A percentile compares a stretch with the other conserved stretches of the same genome.
phyloP scores from a whole-genome alignment of 2,888 invertebrate species.

The Conus canariensis region DNA sequence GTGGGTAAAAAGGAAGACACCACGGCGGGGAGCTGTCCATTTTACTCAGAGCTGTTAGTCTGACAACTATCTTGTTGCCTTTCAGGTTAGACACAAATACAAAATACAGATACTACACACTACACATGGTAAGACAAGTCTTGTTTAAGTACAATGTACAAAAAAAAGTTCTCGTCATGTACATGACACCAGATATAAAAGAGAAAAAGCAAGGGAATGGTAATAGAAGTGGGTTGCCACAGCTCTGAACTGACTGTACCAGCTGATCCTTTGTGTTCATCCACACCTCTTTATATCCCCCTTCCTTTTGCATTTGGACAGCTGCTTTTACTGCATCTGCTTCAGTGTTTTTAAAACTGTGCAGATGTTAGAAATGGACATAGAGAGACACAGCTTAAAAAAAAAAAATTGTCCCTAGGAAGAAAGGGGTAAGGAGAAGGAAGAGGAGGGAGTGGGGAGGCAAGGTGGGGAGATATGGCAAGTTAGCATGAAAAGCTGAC shows the following conservation, averaged over 20 bases:
- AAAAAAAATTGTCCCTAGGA: no score
- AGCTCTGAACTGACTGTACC: slow-evolving; percentile 6
- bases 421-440: no score
- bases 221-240: slow-evolving; percentile 26
- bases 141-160: slow-evolving; percentile 2
- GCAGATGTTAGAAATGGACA: no score
- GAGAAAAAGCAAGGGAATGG: slow-evolving; percentile 10
- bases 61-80: not conserved
- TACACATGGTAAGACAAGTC: slow-evolving; percentile 7
- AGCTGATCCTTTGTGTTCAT: not conserved
- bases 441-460: no score
- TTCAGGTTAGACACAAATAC: not conserved
- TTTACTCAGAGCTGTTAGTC: not conserved
- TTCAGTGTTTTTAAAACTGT: no score
- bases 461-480: no score
- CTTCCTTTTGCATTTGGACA: not conserved
- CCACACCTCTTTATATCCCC: not conserved
- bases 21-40: not conserved
- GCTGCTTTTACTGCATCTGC: not conserved
- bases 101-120: not conserved
- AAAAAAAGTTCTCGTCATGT: slow-evolving; percentile 2
- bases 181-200: slow-evolving; percentile 14
- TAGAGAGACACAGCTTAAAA: no score
- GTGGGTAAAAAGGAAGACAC: not conserved
- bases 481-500: no score